phyloP scores from a whole-genome alignment of 2,888 invertebrate genomes.

The Sericinus montela region DNA sequence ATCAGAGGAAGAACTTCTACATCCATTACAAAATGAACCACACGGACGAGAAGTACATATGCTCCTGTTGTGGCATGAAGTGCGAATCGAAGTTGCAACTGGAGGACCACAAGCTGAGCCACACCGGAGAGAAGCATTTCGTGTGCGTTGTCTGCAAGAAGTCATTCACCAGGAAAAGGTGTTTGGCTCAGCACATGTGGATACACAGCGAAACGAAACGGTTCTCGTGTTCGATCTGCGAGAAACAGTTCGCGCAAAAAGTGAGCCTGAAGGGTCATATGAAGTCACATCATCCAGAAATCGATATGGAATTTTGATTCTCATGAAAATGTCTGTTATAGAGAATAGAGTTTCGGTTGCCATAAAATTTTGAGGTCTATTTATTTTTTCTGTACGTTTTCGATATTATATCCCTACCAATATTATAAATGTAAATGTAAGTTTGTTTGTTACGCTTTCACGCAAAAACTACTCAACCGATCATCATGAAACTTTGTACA shows the following conservation, averaged over 20 bases:
- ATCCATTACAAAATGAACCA: constrained; percentile 51
- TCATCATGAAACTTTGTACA: too few species aligned
- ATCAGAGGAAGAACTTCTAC: constrained; percentile 48
- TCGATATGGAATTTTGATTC: constrained; percentile 22
- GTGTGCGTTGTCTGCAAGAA: constrained; percentile 69
- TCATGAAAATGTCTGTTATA: too few species aligned
- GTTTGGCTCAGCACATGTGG: constrained; percentile 63
- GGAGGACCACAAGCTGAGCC: constrained; percentile 64
- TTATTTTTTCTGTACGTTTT: too few species aligned
- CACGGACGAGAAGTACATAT: constrained; percentile 47
- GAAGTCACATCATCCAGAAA: constrained; percentile 45
- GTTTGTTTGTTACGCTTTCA: too few species aligned
- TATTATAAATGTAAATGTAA: too few species aligned
- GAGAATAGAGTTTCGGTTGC: too few species aligned
- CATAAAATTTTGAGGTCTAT: too few species aligned
- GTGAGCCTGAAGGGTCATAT: constrained; percentile 44
- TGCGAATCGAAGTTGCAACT: constrained; percentile 43
- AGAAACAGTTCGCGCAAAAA: constrained; percentile 62
- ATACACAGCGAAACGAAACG: constrained; percentile 56
- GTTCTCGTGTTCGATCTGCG: constrained; percentile 51
- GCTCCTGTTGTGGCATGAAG: constrained; percentile 51
- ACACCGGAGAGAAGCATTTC: constrained; percentile 67
- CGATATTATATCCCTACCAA: too few species aligned
- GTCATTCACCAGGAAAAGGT: constrained; percentile 67
- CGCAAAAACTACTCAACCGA: too few species aligned